These are phyloP conservation scores for Phaetusa simplex DNA, from an alignment of 2,113 vertebrate genomes.

Conservation along the genomic window DNA sequence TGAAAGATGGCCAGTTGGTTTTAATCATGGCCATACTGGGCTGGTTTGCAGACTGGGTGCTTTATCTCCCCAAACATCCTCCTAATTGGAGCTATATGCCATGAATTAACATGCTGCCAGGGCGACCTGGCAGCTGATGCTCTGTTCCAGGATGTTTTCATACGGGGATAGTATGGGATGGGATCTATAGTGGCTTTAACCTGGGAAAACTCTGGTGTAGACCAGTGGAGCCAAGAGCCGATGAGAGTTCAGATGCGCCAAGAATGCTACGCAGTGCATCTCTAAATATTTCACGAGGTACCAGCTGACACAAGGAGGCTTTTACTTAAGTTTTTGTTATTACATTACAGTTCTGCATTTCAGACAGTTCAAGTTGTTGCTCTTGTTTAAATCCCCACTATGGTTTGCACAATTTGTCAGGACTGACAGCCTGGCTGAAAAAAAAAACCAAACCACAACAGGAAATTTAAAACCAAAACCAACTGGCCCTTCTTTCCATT, in stretches of 20 bases:
- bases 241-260: not conserved
- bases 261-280: not conserved
- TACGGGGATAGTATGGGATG: not conserved
- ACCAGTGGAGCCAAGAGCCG: not conserved
- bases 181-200: conserved; percentile 1
- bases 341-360: not conserved
- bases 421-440: not conserved
- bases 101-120: not conserved
- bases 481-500: not conserved
- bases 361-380: not conserved
- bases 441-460: not conserved
- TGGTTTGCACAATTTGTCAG: not conserved
- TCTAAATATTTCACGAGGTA: conserved; percentile 15
- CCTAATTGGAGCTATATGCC: not conserved
- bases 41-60: not conserved
- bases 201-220: not conserved
- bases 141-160: not conserved
- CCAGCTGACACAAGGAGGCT: conserved; percentile 6
- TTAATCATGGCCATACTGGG: not conserved
- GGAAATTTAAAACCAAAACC: not conserved
- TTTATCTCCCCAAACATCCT: not conserved
- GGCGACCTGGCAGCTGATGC: not conserved
- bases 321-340: not conserved
- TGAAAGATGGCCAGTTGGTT: not conserved
- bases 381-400: not conserved